Base-by-base conservation (phyloP, 92 coral and sea anemone genomes). In the Diadumene lineata region DNA sequence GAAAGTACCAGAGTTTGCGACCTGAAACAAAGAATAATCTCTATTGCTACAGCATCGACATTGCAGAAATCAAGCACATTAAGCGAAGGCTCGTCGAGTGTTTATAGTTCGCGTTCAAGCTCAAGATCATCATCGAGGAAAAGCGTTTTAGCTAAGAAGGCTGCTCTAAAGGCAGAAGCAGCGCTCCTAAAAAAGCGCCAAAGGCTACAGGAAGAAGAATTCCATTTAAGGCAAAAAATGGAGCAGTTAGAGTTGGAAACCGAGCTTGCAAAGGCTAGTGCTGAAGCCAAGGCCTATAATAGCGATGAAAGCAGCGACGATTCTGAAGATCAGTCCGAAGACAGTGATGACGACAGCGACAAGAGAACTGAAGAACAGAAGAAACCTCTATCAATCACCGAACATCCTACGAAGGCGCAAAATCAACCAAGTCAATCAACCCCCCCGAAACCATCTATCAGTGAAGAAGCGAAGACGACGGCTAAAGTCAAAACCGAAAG, bases 181-280 rank as follows among this genome's bases (percentile, higher is more conserved):
- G 70, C 50, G 0, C 28, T 44, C 30, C 79, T 85, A 33, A 69
- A 70, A 38, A 77, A 66, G n/a, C 70, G 66, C 16, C 82, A 76
- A 21, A 75, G 60, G 26, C 85, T 86, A 27, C 70, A 81, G 70
- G 34, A n/a, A n/a, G n/a, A 63, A 44, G 90, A 81, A 67, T 72
- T 86, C 24, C 48, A 79, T 33, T 43, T 86, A 1, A 74, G 70
- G 68, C 86, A 76, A 64, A 43, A 60, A 19, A 86, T 60, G 43
- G 76, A 51, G 56, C 75, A 82, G 16, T 51, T 86, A 25, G 83
- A 81, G 34, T 80, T 86, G n/a, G 77, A 86, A 65, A 81, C 83
- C 2, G 69, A 70, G n/a, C 34, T 81, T 6, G 86, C 75, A 34
- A 74, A 75, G 48, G 86, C 83, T 10, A 70, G 31, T 48, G 89